Evolutionary conservation across 2,888 invertebrate genomes (phyloP), one percentile per base, ranked within the genome.

Genomic region (Lysandra bellargus): DNA sequence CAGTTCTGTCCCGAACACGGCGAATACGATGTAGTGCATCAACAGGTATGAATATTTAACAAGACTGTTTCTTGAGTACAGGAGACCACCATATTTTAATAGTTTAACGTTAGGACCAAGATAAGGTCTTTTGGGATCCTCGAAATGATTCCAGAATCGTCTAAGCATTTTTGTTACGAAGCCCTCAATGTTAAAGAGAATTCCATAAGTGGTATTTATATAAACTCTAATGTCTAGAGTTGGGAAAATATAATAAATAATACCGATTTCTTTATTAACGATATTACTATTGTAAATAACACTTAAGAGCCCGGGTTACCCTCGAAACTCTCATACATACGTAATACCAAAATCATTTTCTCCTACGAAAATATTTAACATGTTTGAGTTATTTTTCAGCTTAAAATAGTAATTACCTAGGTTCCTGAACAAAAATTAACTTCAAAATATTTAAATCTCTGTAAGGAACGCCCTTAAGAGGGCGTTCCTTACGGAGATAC

Each of bases 31-130:
- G 14, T 53, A 76, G n/a, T 76, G 57, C 0, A 76, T 53, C 5
- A 30, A 57, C 14, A 69, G 30, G 33, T 57, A 57, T 76, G 33
- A 53, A 76, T 76, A 53, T 57, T 76, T 76, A 12, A 76, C 57
- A 14, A 49, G 30, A 30, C 1, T 33, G 33, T 76, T 76, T 53
- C n/a, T 30, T 14, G 76, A 53, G 14, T 57, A 76, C 14, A 76
- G 30, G 6, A 76, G 76, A 14, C 76, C 76, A 5, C 76, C 57
- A 30, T 33, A 76, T 57, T 57, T 57, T 30, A 76, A 53, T 9
- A 76, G 12, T 53, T 76, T 76, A 1, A 76, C 57, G 53, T 76
- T 76, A 3, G 49, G 53, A 53, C 76, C 76, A 17, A 57, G 53
- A 23, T 53, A 76, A 2, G 76, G 76, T 53, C 14, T 76, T 33